Percentiles rank a stretch among this genome's conserved stretches.
Conservation (phyloP, 2,888 invertebrate species). For the Drosophila rubida region DNA sequence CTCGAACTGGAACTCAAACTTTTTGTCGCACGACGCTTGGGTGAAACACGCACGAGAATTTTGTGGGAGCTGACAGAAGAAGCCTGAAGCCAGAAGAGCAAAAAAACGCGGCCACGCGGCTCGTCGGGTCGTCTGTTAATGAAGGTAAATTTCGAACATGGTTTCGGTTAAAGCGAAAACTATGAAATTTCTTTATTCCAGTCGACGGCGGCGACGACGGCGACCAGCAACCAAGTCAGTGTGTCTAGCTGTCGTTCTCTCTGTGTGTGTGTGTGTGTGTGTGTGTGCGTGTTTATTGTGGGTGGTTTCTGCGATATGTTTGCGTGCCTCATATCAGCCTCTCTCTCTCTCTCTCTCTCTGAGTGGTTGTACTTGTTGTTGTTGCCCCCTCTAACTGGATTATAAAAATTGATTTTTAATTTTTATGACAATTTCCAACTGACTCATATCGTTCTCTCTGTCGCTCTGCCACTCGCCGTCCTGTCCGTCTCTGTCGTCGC, state of each 20-base stretch:
- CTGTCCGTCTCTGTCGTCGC: too few relatives aligned
- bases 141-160: slow-evolving; percentile 78
- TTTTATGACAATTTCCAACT: slow-evolving; percentile 81
- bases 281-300: slow-evolving; percentile 35
- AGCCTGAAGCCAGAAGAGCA: background rate
- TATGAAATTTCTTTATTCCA: slow-evolving; percentile 79
- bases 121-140: slow-evolving; percentile 79
- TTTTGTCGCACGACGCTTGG: slow-evolving; percentile 7
- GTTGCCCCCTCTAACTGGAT: slow-evolving; percentile 79
- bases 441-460: slow-evolving; percentile 53
- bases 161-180: slow-evolving; percentile 76
- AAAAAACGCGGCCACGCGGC: slow-evolving; percentile 73
- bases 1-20: too few relatives aligned
- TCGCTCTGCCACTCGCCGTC: slow-evolving; percentile 8
- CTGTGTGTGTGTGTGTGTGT: slow-evolving; percentile 24
- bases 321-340: slow-evolving; percentile 53
- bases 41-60: slow-evolving; percentile 25
- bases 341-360: slow-evolving; percentile 18
- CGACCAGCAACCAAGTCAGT: slow-evolving; percentile 17
- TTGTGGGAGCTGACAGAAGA: background rate
- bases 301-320: slow-evolving; percentile 41
- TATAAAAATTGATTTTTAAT: slow-evolving; percentile 84
- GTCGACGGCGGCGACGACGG: slow-evolving; percentile 46
- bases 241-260: slow-evolving; percentile 21
- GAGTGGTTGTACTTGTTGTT: too few relatives aligned